Conservation (phyloP, 2,888 invertebrate genomes). For the Taphrorychus bicolor region DNA sequence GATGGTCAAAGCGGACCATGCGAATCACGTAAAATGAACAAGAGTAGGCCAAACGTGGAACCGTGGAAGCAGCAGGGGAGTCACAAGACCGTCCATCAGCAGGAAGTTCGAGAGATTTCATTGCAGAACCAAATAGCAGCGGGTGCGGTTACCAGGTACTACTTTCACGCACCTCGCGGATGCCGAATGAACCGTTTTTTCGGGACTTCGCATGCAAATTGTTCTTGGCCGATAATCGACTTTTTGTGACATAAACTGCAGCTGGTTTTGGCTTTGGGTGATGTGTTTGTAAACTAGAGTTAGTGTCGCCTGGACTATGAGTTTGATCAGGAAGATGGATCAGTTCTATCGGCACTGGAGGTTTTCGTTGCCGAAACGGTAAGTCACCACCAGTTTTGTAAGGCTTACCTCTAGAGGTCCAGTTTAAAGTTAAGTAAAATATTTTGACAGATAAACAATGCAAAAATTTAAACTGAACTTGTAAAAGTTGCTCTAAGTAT, state of each 20-base stretch:
- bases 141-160: conserved; percentile 5
- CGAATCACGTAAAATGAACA: conserved; percentile 16
- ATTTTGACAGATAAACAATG: too few species aligned
- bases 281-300: background rate
- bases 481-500: too few species aligned
- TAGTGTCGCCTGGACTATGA: conserved; percentile 3
- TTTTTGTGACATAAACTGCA: conserved; percentile 20
- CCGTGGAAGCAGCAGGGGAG: conserved; percentile 17
- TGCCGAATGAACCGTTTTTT: background rate
- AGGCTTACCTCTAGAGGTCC: too few species aligned
- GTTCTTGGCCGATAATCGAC: too few species aligned
- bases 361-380: conserved; percentile 47
- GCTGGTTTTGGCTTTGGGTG: background rate
- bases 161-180: conserved; percentile 11
- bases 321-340: conserved; percentile 43
- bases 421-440: too few species aligned
- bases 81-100: conserved; percentile 19
- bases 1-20: background rate
- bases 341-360: conserved; percentile 44
- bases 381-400: too few species aligned
- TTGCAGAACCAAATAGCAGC: conserved; percentile 11
- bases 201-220: background rate
- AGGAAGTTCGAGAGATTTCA: conserved; percentile 30
- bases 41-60: conserved; percentile 36
- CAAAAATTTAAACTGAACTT: too few species aligned